Evolutionary conservation across 1,140 invertebrate genomes (phyloP).

Genomic region (Triops cancriformis): DNA sequence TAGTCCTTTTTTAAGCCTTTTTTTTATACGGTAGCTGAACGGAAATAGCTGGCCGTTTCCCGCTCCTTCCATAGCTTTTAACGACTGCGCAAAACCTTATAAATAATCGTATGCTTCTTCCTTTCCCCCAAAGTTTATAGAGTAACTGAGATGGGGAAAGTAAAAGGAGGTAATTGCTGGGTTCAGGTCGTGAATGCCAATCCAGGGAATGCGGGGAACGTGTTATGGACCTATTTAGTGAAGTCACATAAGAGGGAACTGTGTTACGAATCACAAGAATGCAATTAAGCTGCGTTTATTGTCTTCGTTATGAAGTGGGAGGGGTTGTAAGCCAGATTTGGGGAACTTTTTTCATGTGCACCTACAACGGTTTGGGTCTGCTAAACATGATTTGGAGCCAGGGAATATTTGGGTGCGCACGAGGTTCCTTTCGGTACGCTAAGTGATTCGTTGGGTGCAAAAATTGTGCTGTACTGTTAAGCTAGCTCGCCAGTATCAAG

Average conservation of each 20-base stretch:
- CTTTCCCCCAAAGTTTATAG: background rate
- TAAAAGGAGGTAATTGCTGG: background rate
- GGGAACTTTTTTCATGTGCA: background rate
- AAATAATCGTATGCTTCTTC: background rate
- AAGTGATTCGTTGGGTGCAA: background rate
- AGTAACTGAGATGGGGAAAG: background rate
- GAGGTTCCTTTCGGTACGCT: background rate
- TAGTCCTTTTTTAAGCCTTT: background rate
- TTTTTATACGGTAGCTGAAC: background rate
- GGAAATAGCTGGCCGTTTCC: background rate
- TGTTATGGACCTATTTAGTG: constrained; percentile 10
- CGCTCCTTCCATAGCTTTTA: background rate
- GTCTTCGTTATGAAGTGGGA: constrained; percentile 5
- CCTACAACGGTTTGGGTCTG: background rate
- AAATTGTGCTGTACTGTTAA: background rate
- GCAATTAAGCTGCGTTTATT: constrained; percentile 6
- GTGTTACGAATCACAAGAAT: constrained; percentile 9
- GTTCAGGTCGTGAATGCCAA: constrained; percentile 5
- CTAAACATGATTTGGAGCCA: background rate
- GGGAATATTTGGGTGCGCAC: background rate
- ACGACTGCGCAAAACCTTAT: background rate
- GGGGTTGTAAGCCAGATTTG: background rate
- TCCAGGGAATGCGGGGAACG: background rate
- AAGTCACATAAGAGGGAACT: constrained; percentile 13
- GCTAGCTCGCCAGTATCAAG: background rate